Base-by-base conservation (phyloP, 2,888 invertebrate genomes). In the Drosophila cyrtoloma region DNA sequence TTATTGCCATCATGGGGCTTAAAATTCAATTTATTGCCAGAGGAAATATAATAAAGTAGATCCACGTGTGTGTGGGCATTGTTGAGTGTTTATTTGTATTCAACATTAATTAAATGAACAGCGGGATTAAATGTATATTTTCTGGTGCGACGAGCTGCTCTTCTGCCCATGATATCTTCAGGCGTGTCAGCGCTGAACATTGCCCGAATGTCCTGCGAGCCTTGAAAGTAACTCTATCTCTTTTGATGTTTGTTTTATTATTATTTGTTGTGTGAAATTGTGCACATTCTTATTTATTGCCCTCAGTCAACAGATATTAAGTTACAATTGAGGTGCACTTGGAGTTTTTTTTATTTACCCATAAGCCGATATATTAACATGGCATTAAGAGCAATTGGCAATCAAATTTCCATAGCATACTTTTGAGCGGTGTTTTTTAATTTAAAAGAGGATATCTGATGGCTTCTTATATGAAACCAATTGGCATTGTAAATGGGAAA, bases 81-180 rank as follows among this genome's bases (percentile, higher is more conserved):
- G 42, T 26, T 59, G 44, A 44, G 78, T 69, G 71, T 81, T 75
- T 86, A 84, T 89, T 90, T 88, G 75, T 74, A 74, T 77, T 86
- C 58, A 59, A 71, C 73, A 83, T 89, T 89, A 90, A 86, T 90
- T 78, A 86, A 90, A 86, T 83, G 90, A 81, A 78, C 86, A 90
- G 64, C 72, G 63, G 75, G 66, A 75, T 82, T 80, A 88, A 88
- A 83, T 75, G 86, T 68, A 75, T 73, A 76, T 86, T 77, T 82
- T 66, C 19, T 62, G 66, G 51, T 26, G 19, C 16, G 39, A 28
- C 3, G 33, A 42, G 22, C 71, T 26, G 33, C 28, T 16, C 32
- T 35, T 10, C 32, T 16, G n/a, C 33, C 52, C 5, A 39, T 30
- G 19, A 63, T 44, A 66, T 64, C 42, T 60, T 65, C 62, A 50